Conservation (phyloP, 2,888 invertebrate species). For the Mesorhabditis spiculigera region DNA sequence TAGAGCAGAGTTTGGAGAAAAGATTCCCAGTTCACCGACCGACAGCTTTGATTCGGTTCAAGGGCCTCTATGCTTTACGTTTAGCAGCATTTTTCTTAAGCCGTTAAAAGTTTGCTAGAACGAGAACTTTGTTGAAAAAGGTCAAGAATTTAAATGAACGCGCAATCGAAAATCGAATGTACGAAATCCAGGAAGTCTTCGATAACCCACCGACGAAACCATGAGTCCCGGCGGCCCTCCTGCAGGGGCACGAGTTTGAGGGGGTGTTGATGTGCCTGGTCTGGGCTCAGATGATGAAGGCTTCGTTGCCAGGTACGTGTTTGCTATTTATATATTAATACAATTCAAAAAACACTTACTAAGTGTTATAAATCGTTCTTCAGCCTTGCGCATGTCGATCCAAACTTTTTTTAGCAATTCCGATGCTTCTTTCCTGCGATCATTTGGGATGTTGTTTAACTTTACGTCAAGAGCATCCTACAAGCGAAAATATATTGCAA, state of each 20-base stretch:
- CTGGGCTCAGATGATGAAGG: not conserved
- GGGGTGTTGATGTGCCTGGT: not conserved
- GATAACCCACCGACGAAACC: too few relatives aligned
- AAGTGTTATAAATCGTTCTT: constrained; percentile 21
- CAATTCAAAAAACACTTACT: constrained; percentile 15
- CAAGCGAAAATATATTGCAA: not conserved
- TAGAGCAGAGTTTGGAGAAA: too few relatives aligned
- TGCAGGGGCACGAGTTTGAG: not conserved
- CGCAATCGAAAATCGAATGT: too few relatives aligned
- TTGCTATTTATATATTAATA: not conserved
- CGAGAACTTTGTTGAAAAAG: too few relatives aligned
- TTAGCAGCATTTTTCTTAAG: too few relatives aligned
- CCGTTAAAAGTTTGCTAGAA: too few relatives aligned
- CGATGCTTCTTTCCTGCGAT: constrained; percentile 18
- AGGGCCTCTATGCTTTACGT: too few relatives aligned
- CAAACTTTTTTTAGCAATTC: constrained; percentile 17
- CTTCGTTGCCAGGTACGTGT: not conserved
- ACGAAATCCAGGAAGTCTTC: too few relatives aligned
- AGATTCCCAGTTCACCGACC: too few relatives aligned
- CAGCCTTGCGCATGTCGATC: constrained; percentile 19
- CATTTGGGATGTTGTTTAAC: constrained; percentile 29
- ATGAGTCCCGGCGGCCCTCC: not conserved
- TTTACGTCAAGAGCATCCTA: constrained; percentile 17
- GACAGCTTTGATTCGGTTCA: too few relatives aligned
- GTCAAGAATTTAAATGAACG: too few relatives aligned